phyloP scores from a whole-genome alignment of 2,113 vertebrate genomes.

The Synodontis membranacea region DNA sequence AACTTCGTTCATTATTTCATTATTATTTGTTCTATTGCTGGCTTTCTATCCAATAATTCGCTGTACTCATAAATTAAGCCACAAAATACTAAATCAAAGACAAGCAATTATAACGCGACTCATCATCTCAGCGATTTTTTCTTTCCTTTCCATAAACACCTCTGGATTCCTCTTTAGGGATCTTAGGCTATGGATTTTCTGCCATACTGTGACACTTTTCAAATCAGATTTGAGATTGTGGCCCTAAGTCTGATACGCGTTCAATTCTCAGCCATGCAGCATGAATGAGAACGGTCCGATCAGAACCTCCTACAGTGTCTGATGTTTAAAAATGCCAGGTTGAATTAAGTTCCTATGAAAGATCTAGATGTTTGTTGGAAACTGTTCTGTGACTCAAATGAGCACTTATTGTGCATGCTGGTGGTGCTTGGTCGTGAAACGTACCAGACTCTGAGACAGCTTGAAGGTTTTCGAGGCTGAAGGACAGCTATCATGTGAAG shows the following conservation, averaged over 20 bases:
- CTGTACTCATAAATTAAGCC: not conserved
- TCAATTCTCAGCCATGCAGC: too few species aligned
- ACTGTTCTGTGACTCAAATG: not conserved
- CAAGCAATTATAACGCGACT: not conserved
- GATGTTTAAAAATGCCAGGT: not conserved
- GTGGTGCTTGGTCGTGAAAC: too few species aligned
- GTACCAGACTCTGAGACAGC: not conserved
- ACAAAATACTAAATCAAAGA: not conserved
- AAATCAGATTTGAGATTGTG: too few species aligned
- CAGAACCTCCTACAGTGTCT: not conserved
- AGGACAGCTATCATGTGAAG: constrained; percentile 3
- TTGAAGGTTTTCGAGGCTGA: not conserved
- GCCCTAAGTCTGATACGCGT: too few species aligned
- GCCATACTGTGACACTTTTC: too few species aligned
- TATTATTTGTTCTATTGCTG: not conserved
- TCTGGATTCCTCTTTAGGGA: not conserved
- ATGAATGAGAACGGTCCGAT: too few species aligned
- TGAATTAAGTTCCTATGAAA: not conserved
- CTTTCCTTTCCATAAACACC: not conserved
- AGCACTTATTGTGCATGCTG: not conserved
- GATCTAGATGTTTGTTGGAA: not conserved
- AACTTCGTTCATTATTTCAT: not conserved
- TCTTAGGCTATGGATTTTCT: not conserved
- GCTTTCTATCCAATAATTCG: not conserved
- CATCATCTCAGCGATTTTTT: not conserved